Percentiles rank a stretch among this genome's conserved stretches.
These are phyloP conservation scores for Alloscopus bannaensis DNA, from an alignment of 2,888 invertebrate genomes.

Conservation along the genomic window DNA sequence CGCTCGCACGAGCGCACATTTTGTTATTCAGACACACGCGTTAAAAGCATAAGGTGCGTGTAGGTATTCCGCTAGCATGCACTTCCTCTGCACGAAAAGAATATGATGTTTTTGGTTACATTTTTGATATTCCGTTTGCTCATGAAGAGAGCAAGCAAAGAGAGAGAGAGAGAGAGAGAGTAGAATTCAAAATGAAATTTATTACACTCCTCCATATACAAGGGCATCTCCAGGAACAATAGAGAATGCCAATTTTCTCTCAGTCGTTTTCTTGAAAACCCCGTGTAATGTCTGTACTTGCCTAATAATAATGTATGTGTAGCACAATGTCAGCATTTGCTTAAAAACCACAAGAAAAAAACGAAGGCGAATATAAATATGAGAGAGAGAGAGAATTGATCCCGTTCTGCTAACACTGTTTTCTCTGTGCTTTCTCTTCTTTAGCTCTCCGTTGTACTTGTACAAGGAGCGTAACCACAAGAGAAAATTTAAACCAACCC, in stretches of 20 bases:
- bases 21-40: too few relatives aligned
- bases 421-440: not conserved
- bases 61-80: too few relatives aligned
- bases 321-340: not conserved
- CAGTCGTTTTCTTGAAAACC: too few relatives aligned
- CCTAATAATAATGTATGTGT: slow-evolving; percentile 1
- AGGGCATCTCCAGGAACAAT: too few relatives aligned
- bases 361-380: not conserved
- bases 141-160: too few relatives aligned
- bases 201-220: not conserved
- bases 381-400: slow-evolving; percentile 6
- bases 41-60: too few relatives aligned
- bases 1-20: too few relatives aligned
- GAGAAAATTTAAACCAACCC: not conserved
- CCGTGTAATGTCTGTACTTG: not conserved
- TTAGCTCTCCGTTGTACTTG: too few relatives aligned
- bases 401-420: slow-evolving; percentile 4
- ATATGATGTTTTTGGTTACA: not conserved
- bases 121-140: not conserved
- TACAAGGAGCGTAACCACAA: not conserved
- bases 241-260: not conserved
- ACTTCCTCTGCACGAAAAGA: not conserved
- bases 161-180: not conserved
- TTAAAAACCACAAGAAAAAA: slow-evolving; percentile 11
- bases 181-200: not conserved